Conservation (phyloP, 2,797 vertebrate genomes). For the Aplochiton taeniatus region DNA sequence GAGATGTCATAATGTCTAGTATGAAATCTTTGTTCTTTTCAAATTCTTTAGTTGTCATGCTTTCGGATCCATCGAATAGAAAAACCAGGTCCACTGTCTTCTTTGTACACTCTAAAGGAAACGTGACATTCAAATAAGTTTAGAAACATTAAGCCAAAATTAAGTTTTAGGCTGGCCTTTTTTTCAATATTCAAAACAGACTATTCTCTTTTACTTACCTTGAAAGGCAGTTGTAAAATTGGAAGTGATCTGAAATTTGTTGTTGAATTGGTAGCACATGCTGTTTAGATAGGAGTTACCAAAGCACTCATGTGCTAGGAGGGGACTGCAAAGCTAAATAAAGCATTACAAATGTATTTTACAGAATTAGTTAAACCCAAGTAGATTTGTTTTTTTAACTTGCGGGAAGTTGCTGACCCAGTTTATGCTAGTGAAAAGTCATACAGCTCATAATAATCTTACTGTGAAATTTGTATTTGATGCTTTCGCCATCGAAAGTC, state of each 20-base stretch:
- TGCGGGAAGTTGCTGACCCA: too few species aligned
- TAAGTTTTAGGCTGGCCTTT: neutral
- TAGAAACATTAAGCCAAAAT: neutral
- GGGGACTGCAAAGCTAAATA: constrained; percentile 80
- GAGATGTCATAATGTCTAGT: constrained; percentile 65
- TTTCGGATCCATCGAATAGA: constrained; percentile 81
- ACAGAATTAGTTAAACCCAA: neutral
- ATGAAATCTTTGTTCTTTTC: constrained; percentile 76
- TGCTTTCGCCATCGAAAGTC: constrained; percentile 56
- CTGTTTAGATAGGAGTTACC: constrained; percentile 80
- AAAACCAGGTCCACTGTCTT: constrained; percentile 80
- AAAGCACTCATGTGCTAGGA: constrained; percentile 70
- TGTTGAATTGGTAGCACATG: constrained; percentile 70
- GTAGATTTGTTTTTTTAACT: neutral
- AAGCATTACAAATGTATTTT: neutral
- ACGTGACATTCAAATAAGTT: neutral
- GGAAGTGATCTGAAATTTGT: constrained; percentile 13
- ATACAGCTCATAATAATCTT: constrained; percentile 25
- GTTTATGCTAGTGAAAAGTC: too few species aligned
- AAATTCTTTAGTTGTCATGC: constrained; percentile 65
- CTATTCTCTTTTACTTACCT: constrained; percentile 57
- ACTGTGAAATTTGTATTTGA: constrained; percentile 39
- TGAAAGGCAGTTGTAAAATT: constrained; percentile 65
- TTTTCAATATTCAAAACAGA: neutral
- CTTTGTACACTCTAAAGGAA: constrained; percentile 75